Percentiles rank a stretch among this genome's conserved stretches.
Conservation (phyloP, 2,113 vertebrate species). For the Mystacornis crossleyi region DNA sequence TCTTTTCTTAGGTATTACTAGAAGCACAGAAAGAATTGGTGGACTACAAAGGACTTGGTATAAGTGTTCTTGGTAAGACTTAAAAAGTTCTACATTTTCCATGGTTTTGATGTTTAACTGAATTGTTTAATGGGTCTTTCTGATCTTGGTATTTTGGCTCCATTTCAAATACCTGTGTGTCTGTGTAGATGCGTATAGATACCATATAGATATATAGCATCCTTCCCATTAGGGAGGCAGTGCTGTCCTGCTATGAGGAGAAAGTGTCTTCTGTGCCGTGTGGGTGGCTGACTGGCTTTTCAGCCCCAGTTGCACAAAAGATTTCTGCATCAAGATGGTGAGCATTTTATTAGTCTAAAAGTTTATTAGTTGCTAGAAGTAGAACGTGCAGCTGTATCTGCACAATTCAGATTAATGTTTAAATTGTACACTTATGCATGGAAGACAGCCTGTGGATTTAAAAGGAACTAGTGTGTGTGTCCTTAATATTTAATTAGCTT, state of each 20-base stretch:
- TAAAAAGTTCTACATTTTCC: background rate
- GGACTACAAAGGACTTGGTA: slow-evolving; percentile 85
- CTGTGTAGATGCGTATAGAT: background rate
- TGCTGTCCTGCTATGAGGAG: background rate
- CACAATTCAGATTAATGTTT: background rate
- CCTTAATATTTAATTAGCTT: background rate
- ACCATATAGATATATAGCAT: background rate
- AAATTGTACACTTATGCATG: background rate
- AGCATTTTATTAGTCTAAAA: background rate
- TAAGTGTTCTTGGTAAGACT: slow-evolving; percentile 94
- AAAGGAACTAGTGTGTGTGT: background rate
- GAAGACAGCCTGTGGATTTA: background rate
- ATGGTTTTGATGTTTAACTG: background rate
- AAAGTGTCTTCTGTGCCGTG: background rate
- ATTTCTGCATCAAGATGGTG: background rate
- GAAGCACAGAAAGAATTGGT: slow-evolving; percentile 91
- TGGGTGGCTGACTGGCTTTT: background rate
- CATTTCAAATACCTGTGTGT: background rate
- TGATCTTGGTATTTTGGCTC: background rate
- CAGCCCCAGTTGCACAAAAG: background rate
- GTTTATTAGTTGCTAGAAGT: background rate
- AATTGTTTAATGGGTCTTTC: background rate
- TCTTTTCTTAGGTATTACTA: slow-evolving; percentile 83
- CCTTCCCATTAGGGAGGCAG: background rate
- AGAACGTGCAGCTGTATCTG: background rate